phyloP scores from a whole-genome alignment of 2,888 invertebrate genomes.

The Noctua janthe region DNA sequence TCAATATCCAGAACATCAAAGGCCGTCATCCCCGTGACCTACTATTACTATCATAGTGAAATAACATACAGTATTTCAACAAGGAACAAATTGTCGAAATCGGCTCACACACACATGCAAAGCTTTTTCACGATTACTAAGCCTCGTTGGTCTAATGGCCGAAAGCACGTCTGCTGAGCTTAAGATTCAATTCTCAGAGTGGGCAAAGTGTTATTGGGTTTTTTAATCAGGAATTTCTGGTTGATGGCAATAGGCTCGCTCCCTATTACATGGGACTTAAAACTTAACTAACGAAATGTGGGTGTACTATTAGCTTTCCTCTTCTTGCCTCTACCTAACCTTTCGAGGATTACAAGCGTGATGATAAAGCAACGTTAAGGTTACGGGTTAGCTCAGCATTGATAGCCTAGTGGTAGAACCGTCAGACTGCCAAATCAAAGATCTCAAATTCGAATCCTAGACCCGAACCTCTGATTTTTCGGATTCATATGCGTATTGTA shows the following conservation, averaged over 20 bases:
- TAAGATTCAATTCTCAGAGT: no score
- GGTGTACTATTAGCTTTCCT: no score
- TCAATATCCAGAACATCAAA: slow-evolving; percentile 43
- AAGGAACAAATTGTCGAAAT: background rate
- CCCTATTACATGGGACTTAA: background rate
- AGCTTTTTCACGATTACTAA: background rate
- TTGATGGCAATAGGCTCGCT: no score
- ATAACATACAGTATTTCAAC: background rate
- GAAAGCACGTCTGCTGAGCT: background rate
- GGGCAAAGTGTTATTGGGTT: no score
- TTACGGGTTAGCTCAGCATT: no score
- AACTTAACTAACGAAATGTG: background rate
- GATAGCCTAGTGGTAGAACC: no score
- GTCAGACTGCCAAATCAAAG: no score
- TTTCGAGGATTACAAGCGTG: background rate
- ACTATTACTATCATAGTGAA: slow-evolving; percentile 3
- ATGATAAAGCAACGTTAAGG: background rate
- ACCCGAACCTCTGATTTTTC: no score
- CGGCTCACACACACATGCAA: background rate
- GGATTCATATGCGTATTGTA: no score
- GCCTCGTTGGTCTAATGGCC: background rate
- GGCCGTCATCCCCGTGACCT: slow-evolving; percentile 24
- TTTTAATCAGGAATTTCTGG: no score
- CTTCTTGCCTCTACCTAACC: background rate
- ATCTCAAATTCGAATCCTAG: no score